Evolutionary conservation across 2,797 vertebrate genomes (phyloP).

Genomic region (Cirrhinus mrigala): DNA sequence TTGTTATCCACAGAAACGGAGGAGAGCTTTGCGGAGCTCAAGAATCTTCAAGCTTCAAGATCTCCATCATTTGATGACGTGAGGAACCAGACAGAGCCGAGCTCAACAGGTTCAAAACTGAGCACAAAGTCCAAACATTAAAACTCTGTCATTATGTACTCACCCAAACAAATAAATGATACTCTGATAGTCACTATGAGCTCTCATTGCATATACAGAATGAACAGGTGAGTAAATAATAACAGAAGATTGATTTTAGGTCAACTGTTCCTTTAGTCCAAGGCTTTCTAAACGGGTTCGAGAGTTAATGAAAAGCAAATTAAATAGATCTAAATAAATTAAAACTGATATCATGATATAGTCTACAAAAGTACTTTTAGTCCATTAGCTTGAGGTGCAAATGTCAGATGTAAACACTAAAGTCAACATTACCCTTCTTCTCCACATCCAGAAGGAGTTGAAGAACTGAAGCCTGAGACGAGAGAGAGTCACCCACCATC

Average conservation of each 20-base stretch:
- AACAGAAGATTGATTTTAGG: not conserved
- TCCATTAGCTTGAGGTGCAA: not conserved
- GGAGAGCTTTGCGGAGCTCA: slow-evolving; percentile 60
- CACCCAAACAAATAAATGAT: not conserved
- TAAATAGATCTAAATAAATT: not conserved
- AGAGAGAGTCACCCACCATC: slow-evolving; percentile 38
- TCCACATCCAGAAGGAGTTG: slow-evolving; percentile 38
- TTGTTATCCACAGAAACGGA: slow-evolving; percentile 56
- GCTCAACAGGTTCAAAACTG: slow-evolving; percentile 57
- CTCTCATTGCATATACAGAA: not conserved
- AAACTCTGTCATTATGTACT: not conserved
- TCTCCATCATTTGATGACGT: slow-evolving; percentile 58
- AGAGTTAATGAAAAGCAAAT: not conserved
- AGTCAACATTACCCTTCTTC: not conserved
- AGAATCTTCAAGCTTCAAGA: slow-evolving; percentile 57
- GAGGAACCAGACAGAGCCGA: slow-evolving; percentile 45
- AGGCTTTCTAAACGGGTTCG: not conserved
- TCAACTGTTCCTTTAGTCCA: not conserved
- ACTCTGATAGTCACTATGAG: not conserved
- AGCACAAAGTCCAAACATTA: not conserved
- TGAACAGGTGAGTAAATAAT: not conserved
- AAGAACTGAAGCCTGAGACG: slow-evolving; percentile 44
- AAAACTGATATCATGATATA: not conserved
- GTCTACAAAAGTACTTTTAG: not conserved
- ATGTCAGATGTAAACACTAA: not conserved